A percentile compares a stretch with the other conserved stretches of the same genome.
Evolutionary conservation across 2,888 invertebrate genomes (phyloP).

Genomic region (Alviniconcha strummeri): DNA sequence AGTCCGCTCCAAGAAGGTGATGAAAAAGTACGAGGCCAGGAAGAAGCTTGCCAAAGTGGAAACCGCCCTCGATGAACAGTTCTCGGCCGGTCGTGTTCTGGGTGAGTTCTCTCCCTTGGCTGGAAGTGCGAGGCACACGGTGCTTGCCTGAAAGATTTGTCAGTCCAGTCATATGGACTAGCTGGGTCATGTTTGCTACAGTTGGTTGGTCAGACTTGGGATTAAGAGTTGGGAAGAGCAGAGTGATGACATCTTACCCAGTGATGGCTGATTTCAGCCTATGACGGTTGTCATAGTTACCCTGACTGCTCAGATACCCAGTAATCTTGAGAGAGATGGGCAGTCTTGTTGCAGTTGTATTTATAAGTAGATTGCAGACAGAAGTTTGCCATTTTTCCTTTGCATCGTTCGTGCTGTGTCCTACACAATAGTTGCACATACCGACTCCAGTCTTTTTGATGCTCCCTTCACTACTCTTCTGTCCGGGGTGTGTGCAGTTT

Average conservation of each 20-base stretch:
- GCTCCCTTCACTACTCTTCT: too few species aligned
- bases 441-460: too few species aligned
- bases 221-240: constrained; percentile 12
- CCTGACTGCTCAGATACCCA: constrained; percentile 53
- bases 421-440: too few species aligned
- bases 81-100: constrained; percentile 94
- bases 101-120: constrained; percentile 78
- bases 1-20: constrained; percentile 93
- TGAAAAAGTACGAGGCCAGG: constrained; percentile 92
- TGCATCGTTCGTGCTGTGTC: too few species aligned
- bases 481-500: too few species aligned
- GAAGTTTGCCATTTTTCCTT: too few species aligned
- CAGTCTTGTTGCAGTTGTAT: not conserved
- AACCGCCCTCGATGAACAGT: constrained; percentile 94
- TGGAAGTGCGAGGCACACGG: not conserved
- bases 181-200: not conserved
- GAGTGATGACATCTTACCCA: constrained; percentile 36
- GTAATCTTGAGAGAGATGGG: not conserved
- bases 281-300: constrained; percentile 66
- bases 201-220: not conserved
- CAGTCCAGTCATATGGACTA: too few species aligned
- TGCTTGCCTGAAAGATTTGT: not conserved
- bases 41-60: constrained; percentile 96
- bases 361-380: not conserved
- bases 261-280: constrained; percentile 11